Evolutionary conservation across 1,140 invertebrate species (phyloP).

Genomic region (Rhopalosiphum maidis): DNA sequence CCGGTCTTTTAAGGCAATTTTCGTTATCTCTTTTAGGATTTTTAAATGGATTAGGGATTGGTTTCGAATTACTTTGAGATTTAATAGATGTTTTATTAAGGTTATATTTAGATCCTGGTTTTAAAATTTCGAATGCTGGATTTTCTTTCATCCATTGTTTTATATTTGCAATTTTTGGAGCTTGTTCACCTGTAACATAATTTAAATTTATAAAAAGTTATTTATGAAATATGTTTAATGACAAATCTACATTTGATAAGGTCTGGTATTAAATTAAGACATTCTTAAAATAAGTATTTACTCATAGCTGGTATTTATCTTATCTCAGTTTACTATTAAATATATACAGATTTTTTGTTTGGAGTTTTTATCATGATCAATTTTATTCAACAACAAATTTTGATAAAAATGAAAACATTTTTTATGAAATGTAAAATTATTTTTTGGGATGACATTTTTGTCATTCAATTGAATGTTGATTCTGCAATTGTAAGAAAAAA

Average conservation of each 20-base stretch:
- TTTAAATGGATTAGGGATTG: not conserved
- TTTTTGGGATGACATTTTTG: not conserved
- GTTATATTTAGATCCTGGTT: constrained; percentile 55
- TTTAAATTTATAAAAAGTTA: not conserved
- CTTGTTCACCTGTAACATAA: constrained; percentile 69
- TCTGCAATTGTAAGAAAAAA: not conserved
- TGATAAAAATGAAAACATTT: not conserved
- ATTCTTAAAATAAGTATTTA: not conserved
- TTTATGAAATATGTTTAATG: not conserved
- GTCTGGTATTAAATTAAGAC: not conserved
- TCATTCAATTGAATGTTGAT: not conserved
- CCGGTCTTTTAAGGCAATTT: constrained; percentile 58
- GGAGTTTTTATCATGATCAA: not conserved
- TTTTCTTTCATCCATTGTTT: constrained; percentile 84
- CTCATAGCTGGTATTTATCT: not conserved
- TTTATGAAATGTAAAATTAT: too few relatives aligned
- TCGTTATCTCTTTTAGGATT: constrained; percentile 14
- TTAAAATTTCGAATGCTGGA: constrained; percentile 75
- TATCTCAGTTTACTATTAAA: not conserved
- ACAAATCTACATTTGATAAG: not conserved
- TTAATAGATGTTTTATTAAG: not conserved
- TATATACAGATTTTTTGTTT: not conserved
- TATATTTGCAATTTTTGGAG: constrained; percentile 78
- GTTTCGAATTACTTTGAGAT: constrained; percentile 18
- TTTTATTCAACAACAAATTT: not conserved